These are phyloP conservation scores for Limnephilus auricula DNA, from an alignment of 2,888 invertebrate genomes.

Conservation along the genomic window DNA sequence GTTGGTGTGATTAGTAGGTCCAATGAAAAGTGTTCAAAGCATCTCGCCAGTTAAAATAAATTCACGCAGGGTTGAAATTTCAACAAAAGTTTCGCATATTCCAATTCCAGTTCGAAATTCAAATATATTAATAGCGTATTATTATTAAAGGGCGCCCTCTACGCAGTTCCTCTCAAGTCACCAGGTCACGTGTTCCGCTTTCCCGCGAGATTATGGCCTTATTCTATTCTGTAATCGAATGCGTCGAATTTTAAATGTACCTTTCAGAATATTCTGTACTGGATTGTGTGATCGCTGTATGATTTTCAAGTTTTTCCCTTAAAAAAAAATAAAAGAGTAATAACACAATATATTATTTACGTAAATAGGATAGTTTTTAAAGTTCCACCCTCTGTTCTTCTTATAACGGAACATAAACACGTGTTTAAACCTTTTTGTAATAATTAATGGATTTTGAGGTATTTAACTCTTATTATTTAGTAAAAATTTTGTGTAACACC, in stretches of 20 bases:
- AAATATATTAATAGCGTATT: slow-evolving; percentile 65
- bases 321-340: background rate
- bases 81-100: background rate
- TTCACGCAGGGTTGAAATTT: background rate
- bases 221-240: slow-evolving; percentile 66
- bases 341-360: too few species aligned
- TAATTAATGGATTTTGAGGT: too few species aligned
- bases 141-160: slow-evolving; percentile 62
- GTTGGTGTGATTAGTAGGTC: too few species aligned
- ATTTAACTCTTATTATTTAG: too few species aligned
- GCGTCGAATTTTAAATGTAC: slow-evolving; percentile 65
- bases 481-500: too few species aligned
- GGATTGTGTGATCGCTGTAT: background rate
- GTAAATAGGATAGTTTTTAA: too few species aligned
- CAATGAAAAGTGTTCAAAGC: too few species aligned
- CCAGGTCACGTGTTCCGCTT: slow-evolving; percentile 61
- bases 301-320: background rate
- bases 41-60: background rate
- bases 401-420: too few species aligned
- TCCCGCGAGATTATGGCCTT: slow-evolving; percentile 62
- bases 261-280: slow-evolving; percentile 44
- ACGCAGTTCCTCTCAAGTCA: slow-evolving; percentile 54
- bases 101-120: slow-evolving; percentile 51
- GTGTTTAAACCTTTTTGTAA: too few species aligned
- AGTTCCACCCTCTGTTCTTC: too few species aligned